Evolutionary conservation across 2,797 vertebrate species (phyloP).

Genomic region (Sebastes cheni): DNA sequence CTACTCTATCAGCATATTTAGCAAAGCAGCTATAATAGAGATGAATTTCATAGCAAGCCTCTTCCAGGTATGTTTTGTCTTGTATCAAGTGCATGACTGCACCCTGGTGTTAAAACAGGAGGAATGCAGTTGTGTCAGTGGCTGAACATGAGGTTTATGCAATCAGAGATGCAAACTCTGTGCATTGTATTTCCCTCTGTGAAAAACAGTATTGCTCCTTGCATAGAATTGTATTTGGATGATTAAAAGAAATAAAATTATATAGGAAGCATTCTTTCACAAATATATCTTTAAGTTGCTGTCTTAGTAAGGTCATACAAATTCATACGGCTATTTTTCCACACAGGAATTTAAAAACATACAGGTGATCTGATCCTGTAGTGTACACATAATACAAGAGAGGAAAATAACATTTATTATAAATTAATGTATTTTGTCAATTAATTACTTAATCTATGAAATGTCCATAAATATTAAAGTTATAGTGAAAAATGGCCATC

Average conservation of each 20-base stretch:
- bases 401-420: background rate
- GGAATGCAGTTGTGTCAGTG: constrained; percentile 32
- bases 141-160: background rate
- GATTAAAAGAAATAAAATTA: background rate
- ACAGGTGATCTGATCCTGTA: background rate
- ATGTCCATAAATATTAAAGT: background rate
- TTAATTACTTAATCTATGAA: background rate
- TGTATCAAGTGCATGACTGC: constrained; percentile 47
- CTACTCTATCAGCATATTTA: background rate
- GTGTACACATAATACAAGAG: background rate
- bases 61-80: background rate
- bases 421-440: background rate
- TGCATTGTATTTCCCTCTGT: background rate
- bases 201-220: background rate
- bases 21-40: background rate
- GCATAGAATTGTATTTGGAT: background rate
- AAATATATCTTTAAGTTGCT: background rate
- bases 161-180: background rate
- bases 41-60: background rate
- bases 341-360: background rate
- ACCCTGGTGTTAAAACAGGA: constrained; percentile 56
- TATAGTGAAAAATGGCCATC: background rate
- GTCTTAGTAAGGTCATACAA: background rate
- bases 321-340: background rate
- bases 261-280: background rate